A percentile compares a stretch with the other conserved stretches of the same genome.
phyloP scores from a whole-genome alignment of 2,888 invertebrate genomes.

The Drosophila recens region DNA sequence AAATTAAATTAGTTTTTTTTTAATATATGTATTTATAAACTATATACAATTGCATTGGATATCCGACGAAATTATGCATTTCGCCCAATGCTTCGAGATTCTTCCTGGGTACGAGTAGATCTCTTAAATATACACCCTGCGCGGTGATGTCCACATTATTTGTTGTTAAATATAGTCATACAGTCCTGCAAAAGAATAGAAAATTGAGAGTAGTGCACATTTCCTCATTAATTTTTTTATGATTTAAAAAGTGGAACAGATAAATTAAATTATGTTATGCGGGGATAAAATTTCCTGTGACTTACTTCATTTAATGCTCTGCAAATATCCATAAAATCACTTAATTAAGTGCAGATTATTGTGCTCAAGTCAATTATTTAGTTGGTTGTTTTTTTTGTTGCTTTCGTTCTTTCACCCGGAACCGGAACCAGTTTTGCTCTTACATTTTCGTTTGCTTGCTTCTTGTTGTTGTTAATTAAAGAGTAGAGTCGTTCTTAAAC shows the following conservation, averaged over 20 bases:
- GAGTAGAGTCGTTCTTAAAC: constrained; percentile 86
- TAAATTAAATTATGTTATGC: neutral
- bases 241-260: neutral
- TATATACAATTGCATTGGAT: constrained; percentile 83
- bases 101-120: constrained; percentile 84
- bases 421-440: constrained; percentile 23
- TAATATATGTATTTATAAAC: constrained; percentile 70
- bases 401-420: constrained; percentile 51
- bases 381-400: constrained; percentile 42
- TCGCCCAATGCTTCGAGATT: constrained; percentile 84
- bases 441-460: neutral
- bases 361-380: constrained; percentile 71
- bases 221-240: neutral
- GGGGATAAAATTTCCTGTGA: neutral
- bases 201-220: no score
- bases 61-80: constrained; percentile 78
- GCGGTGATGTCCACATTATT: constrained; percentile 85
- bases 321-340: constrained; percentile 82
- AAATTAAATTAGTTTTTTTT: constrained; percentile 65
- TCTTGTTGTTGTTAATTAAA: neutral
- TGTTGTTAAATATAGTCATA: constrained; percentile 81
- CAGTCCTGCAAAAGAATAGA: constrained; percentile 79
- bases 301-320: constrained; percentile 85
- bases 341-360: constrained; percentile 77
- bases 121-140: constrained; percentile 85